Percentiles rank a stretch among this genome's conserved stretches.
These are phyloP conservation scores for Trididemnum nubilum DNA, from an alignment of 23 tunicate species.

Conservation along the genomic window DNA sequence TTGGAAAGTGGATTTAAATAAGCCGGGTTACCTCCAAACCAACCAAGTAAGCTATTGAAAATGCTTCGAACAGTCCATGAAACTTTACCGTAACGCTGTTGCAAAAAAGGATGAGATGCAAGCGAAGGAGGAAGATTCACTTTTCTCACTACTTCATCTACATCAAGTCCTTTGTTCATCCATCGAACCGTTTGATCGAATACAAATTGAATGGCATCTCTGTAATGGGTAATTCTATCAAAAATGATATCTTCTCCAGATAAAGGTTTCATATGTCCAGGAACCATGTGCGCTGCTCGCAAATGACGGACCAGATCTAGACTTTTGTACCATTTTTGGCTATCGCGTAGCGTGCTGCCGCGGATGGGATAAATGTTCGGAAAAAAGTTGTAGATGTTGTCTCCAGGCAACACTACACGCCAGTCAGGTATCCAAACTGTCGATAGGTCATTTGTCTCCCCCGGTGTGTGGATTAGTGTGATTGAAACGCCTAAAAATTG, in stretches of 20 bases:
- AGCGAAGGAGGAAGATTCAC: conserved; percentile 64
- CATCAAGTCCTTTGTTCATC: conserved; percentile 41
- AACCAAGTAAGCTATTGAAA: conserved; percentile 56
- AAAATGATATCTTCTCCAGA: conserved; percentile 45
- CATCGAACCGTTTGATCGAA: conserved; percentile 82
- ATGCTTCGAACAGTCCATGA: conserved; percentile 81
- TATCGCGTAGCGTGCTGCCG: conserved; percentile 59
- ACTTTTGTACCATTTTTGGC: conserved; percentile 55
- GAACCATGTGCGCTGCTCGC: conserved; percentile 54
- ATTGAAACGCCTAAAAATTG: background rate
- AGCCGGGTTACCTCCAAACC: conserved; percentile 80
- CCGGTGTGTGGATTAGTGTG: conserved; percentile 84
- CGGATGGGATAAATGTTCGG: conserved; percentile 88
- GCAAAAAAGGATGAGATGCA: conserved; percentile 53
- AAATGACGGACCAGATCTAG: conserved; percentile 52
- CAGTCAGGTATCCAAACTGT: conserved; percentile 85
- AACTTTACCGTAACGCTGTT: conserved; percentile 80
- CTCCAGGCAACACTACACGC: conserved; percentile 64
- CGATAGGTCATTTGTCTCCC: conserved; percentile 87
- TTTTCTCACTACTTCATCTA: conserved; percentile 66
- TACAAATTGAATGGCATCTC: conserved; percentile 85
- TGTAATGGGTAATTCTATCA: conserved; percentile 47
- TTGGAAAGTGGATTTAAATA: conserved; percentile 51
- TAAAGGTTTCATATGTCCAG: conserved; percentile 63
- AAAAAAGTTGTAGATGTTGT: conserved; percentile 76